Conservation (phyloP, 2,888 invertebrate species). For the Brenthis ino region DNA sequence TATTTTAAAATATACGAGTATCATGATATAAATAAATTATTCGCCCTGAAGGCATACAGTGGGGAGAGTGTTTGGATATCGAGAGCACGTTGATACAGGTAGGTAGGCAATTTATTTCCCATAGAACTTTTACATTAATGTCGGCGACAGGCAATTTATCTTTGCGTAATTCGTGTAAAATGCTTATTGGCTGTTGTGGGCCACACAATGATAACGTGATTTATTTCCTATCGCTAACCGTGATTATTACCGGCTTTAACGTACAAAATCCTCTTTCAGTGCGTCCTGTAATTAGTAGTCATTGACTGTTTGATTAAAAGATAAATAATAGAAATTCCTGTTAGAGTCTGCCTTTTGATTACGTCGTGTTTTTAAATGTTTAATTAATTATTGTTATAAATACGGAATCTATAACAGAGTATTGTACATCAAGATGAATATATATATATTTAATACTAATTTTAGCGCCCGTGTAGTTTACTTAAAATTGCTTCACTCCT, state of each 20-base stretch:
- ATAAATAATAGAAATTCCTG: background rate
- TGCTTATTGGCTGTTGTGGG: slow-evolving; percentile 74
- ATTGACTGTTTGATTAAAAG: background rate
- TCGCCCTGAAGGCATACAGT: background rate
- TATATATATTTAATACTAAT: too few species aligned
- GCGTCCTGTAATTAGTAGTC: too few species aligned
- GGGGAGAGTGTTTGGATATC: slow-evolving; percentile 10
- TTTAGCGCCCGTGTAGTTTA: too few species aligned
- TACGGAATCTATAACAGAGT: too few species aligned
- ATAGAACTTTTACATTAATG: slow-evolving; percentile 67
- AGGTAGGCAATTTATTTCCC: slow-evolving; percentile 68
- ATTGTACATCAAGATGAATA: too few species aligned
- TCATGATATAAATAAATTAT: too few species aligned
- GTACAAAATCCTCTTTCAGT: background rate
- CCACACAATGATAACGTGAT: slow-evolving; percentile 65
- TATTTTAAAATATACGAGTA: too few species aligned
- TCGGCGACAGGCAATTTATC: slow-evolving; percentile 71
- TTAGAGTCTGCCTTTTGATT: too few species aligned
- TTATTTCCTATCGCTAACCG: slow-evolving; percentile 59
- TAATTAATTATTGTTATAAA: too few species aligned
- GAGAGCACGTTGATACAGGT: slow-evolving; percentile 50
- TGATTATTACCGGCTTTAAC: slow-evolving; percentile 40
- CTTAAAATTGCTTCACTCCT: too few species aligned
- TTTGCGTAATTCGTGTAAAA: slow-evolving; percentile 71
- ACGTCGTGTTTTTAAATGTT: too few species aligned